Evolutionary conservation across 2,888 invertebrate species (phyloP).

Genomic region (Aporophyla lueneburgensis): DNA sequence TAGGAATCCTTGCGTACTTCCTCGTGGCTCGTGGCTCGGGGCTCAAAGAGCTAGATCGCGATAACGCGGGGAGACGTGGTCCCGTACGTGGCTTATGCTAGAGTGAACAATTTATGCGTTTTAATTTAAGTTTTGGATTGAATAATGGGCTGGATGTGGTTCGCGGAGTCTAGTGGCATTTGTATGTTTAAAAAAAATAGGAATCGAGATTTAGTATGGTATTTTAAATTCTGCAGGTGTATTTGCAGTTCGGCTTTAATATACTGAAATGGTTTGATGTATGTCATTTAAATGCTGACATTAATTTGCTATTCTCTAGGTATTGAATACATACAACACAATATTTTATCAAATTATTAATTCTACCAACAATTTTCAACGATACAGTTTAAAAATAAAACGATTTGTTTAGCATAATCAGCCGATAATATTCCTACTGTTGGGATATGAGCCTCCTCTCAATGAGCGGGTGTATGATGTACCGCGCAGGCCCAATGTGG

Average conservation of each 20-base stretch:
- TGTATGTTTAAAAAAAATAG: too few relatives aligned
- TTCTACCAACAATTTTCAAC: too few relatives aligned
- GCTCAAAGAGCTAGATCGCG: constrained; percentile 86
- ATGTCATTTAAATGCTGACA: not conserved
- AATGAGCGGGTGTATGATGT: too few relatives aligned
- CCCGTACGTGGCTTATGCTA: constrained; percentile 69
- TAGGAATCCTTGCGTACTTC: constrained; percentile 78
- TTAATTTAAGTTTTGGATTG: constrained; percentile 60
- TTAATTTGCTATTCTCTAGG: not conserved
- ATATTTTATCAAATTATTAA: not conserved
- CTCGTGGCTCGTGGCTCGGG: constrained; percentile 75
- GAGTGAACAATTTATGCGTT: constrained; percentile 64
- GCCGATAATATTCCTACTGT: too few relatives aligned
- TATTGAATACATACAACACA: too few relatives aligned
- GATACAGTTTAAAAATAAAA: too few relatives aligned
- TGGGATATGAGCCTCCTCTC: too few relatives aligned
- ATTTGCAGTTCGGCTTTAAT: too few relatives aligned
- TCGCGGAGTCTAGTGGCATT: not conserved
- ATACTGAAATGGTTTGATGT: not conserved
- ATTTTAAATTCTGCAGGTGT: not conserved
- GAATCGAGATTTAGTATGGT: not conserved
- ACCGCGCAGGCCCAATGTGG: too few relatives aligned
- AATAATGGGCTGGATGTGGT: constrained; percentile 33
- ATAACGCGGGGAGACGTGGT: constrained; percentile 79
- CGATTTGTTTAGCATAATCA: too few relatives aligned